Evolutionary conservation across 2,888 invertebrate genomes (phyloP).

Genomic region (Harmothoe impar): DNA sequence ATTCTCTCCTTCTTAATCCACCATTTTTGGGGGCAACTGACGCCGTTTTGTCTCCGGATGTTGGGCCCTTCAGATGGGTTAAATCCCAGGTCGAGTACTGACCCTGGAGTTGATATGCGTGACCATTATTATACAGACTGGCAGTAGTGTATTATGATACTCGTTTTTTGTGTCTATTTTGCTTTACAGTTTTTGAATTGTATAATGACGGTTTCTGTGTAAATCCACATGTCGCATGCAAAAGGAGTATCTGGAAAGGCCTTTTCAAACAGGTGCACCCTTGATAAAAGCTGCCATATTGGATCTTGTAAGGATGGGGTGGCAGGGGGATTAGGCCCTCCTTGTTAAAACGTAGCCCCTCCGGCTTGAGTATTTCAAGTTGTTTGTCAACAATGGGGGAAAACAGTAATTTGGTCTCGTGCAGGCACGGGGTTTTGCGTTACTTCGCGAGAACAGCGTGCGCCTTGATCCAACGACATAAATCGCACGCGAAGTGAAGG

Average conservation of each 20-base stretch:
- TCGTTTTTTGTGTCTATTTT: too few species aligned
- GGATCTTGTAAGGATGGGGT: neutral
- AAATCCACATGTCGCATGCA: too few species aligned
- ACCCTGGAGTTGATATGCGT: neutral
- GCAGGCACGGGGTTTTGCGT: slow-evolving; percentile 8
- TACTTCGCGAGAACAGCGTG: neutral
- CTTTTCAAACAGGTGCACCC: too few species aligned
- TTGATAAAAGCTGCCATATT: neutral
- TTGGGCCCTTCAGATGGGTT: neutral
- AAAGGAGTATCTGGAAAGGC: too few species aligned
- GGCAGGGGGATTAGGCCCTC: neutral
- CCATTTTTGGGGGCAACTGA: neutral
- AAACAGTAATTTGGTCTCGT: slow-evolving; percentile 29
- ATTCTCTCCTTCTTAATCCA: neutral
- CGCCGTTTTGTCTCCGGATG: slow-evolving; percentile 13
- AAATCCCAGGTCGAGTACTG: neutral
- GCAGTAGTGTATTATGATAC: too few species aligned
- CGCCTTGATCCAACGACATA: neutral
- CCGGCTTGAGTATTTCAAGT: slow-evolving; percentile 5
- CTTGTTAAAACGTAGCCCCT: neutral
- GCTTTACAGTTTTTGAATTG: neutral
- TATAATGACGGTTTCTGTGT: too few species aligned
- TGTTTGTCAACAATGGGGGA: slow-evolving; percentile 20
- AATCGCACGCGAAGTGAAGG: neutral
- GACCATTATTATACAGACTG: too few species aligned